A percentile compares a stretch with the other conserved stretches of the same genome.
These are phyloP conservation scores for Schizopygopsis pylzovi DNA, from an alignment of 2,797 vertebrate species.

Conservation along the genomic window DNA sequence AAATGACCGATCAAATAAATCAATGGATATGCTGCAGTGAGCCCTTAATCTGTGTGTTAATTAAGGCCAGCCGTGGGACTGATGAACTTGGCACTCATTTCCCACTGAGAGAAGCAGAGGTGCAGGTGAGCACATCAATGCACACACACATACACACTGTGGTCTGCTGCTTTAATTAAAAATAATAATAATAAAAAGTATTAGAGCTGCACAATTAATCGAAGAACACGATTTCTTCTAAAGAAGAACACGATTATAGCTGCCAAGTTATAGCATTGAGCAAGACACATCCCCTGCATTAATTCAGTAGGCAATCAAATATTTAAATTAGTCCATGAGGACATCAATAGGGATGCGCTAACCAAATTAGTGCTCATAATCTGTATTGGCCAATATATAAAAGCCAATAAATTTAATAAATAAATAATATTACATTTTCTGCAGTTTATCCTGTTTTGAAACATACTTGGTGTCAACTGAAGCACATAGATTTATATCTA, in stretches of 20 bases:
- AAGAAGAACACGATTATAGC: not conserved
- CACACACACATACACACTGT: slow-evolving; percentile 20
- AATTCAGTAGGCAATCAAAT: not conserved
- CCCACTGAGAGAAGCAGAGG: not conserved
- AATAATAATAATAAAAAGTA: not conserved
- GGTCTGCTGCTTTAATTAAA: slow-evolving; percentile 22
- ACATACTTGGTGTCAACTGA: no score
- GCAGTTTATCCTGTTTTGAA: not conserved
- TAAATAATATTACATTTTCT: no score
- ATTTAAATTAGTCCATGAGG: not conserved
- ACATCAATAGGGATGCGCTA: not conserved
- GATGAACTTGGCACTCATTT: slow-evolving; percentile 32
- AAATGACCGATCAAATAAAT: slow-evolving; percentile 34
- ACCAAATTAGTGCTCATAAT: not conserved
- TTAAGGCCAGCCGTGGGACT: slow-evolving; percentile 14
- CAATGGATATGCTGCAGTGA: slow-evolving; percentile 13
- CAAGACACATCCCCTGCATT: not conserved
- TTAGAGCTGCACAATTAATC: not conserved
- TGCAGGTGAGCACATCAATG: slow-evolving; percentile 9
- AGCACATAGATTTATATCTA: no score
- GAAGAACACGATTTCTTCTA: not conserved
- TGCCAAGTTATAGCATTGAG: not conserved
- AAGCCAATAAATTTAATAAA: not conserved
- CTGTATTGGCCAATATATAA: not conserved
- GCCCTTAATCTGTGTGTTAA: slow-evolving; percentile 39